Conservation (phyloP, 1,140 invertebrate genomes). For the Drosophila bocki region DNA sequence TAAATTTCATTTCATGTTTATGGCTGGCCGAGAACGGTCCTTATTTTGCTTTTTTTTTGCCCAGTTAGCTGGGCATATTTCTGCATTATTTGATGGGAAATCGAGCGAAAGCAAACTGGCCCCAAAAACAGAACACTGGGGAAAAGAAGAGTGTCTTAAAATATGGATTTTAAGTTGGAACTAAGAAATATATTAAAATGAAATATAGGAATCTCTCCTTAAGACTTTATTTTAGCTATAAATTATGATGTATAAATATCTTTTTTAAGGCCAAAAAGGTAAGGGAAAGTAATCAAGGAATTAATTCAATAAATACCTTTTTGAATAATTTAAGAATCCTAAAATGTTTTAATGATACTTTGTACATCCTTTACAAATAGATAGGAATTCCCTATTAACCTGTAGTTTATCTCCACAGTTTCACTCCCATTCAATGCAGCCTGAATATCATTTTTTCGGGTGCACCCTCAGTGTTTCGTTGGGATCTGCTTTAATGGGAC, state of each 20-base stretch:
- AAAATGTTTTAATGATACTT: neutral
- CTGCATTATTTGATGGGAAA: constrained; percentile 74
- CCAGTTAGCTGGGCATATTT: constrained; percentile 58
- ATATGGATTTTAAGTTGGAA: neutral
- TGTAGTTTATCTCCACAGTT: neutral
- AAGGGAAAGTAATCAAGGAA: neutral
- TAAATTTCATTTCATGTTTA: constrained; percentile 40
- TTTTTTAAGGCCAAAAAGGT: too few relatives aligned
- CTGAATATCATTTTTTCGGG: neutral
- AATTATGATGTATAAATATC: neutral
- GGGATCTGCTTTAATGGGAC: constrained; percentile 44
- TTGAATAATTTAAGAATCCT: neutral
- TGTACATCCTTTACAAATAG: neutral
- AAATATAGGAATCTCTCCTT: neutral
- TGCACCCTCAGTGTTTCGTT: constrained; percentile 1
- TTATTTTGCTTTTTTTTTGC: constrained; percentile 10
- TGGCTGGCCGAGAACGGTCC: constrained; percentile 17
- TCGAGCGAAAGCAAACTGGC: constrained; percentile 48
- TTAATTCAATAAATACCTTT: too few relatives aligned
- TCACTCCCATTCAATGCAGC: neutral
- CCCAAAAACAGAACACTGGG: constrained; percentile 1
- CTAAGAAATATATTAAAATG: neutral
- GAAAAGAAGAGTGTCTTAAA: too few relatives aligned
- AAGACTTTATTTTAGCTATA: neutral
- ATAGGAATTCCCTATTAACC: neutral